A percentile compares a stretch with the other conserved stretches of the same genome.
Evolutionary conservation across 2,888 invertebrate species (phyloP).

Genomic region (Andrena camellia): DNA sequence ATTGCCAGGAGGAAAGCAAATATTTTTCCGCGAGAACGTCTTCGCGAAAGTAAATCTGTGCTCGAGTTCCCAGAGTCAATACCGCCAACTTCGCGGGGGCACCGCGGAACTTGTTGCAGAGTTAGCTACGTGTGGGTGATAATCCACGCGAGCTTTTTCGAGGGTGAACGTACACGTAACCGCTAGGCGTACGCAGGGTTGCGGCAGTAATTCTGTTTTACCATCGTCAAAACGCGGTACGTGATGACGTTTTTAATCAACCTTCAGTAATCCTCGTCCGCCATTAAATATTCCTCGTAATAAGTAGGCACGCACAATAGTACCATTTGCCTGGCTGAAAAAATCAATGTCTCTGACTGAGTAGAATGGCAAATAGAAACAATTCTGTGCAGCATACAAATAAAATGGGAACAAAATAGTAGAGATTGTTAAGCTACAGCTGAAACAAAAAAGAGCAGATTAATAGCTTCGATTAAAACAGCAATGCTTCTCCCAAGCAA

Average conservation of each 20-base stretch:
- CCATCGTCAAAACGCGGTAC: not conserved
- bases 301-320: too few species aligned
- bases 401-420: too few species aligned
- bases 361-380: too few species aligned
- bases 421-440: too few species aligned
- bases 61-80: conserved; percentile 17
- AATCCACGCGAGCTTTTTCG: conserved; percentile 10
- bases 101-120: not conserved
- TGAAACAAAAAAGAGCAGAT: too few species aligned
- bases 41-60: conserved; percentile 4
- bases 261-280: not conserved
- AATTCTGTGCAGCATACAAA: too few species aligned
- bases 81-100: not conserved
- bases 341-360: too few species aligned
- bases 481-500: not conserved
- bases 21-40: not conserved
- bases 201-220: not conserved
- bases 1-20: not conserved
- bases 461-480: not conserved
- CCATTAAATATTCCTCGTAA: too few species aligned
- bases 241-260: conserved; percentile 1
- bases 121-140: not conserved
- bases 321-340: too few species aligned
- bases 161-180: not conserved
- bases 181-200: not conserved